These are phyloP conservation scores for Graptemys geographica DNA, from an alignment of 2,797 vertebrate species.

Conservation along the genomic window DNA sequence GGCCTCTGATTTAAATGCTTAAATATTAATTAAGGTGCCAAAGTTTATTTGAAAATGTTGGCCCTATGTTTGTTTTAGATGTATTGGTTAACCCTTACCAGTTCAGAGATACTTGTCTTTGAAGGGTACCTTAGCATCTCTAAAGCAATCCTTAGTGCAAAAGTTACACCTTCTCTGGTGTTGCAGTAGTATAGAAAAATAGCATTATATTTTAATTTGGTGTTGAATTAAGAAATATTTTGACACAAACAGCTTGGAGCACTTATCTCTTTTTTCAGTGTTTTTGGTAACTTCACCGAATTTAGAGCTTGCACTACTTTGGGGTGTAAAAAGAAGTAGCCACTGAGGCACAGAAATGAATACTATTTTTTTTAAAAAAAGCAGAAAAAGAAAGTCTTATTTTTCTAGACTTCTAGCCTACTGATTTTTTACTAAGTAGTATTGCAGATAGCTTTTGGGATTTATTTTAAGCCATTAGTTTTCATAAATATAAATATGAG, in stretches of 20 bases:
- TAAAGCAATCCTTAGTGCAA: background rate
- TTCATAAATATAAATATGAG: background rate
- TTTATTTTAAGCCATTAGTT: background rate
- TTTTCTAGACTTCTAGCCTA: background rate
- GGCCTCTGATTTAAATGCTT: background rate
- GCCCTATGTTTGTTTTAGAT: background rate
- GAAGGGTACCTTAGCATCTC: background rate
- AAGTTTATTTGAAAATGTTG: background rate
- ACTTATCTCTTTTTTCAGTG: background rate
- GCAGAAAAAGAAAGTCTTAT: background rate
- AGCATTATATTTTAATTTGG: background rate
- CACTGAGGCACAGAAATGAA: background rate
- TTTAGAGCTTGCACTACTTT: background rate
- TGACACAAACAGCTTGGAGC: background rate
- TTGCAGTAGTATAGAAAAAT: background rate
- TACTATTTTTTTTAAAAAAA: background rate
- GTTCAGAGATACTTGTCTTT: background rate
- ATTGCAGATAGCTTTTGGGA: background rate
- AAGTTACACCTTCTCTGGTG: background rate
- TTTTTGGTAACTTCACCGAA: background rate
- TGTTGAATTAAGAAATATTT: slow-evolving; percentile 12
- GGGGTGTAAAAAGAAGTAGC: background rate
- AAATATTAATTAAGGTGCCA: too few species aligned
- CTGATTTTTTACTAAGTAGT: background rate
- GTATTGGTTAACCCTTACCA: background rate